Evolutionary conservation across 2,888 invertebrate species (phyloP).

Genomic region (Drosophila barbarae): DNA sequence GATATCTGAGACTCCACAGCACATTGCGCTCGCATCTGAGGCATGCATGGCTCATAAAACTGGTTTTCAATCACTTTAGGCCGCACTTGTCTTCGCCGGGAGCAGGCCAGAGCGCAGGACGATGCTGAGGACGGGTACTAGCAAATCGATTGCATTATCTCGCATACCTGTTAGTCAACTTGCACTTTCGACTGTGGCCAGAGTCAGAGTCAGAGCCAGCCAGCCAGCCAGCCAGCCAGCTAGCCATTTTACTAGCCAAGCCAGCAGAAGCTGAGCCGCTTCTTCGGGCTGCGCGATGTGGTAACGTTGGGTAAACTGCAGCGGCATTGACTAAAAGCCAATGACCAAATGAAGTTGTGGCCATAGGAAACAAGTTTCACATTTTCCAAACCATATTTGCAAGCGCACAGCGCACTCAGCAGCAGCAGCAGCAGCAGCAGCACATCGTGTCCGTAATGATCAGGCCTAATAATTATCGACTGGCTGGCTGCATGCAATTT

Average conservation of each 20-base stretch:
- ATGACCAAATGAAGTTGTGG: slow-evolving; percentile 66
- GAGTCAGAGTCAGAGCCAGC: slow-evolving; percentile 11
- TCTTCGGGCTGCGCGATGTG: slow-evolving; percentile 22
- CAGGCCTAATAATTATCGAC: slow-evolving; percentile 23
- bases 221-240: slow-evolving; percentile 4
- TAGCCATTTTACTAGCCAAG: slow-evolving; percentile 31
- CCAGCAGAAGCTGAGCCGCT: slow-evolving; percentile 16
- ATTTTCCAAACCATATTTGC: slow-evolving; percentile 40
- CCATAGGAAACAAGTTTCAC: slow-evolving; percentile 66
- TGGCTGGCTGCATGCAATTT: slow-evolving; percentile 28
- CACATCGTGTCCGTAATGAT: slow-evolving; percentile 15
- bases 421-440: background rate
- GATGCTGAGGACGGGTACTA: slow-evolving; percentile 8
- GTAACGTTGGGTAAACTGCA: slow-evolving; percentile 24
- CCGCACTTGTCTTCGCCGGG: slow-evolving; percentile 45
- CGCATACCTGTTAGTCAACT: slow-evolving; percentile 53
- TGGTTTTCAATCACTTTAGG: slow-evolving; percentile 57
- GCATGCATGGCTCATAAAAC: slow-evolving; percentile 50
- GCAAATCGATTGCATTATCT: slow-evolving; percentile 68
- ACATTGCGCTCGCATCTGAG: slow-evolving; percentile 14
- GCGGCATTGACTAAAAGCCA: slow-evolving; percentile 53
- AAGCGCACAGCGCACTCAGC: background rate
- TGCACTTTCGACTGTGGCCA: slow-evolving; percentile 59
- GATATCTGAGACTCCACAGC: slow-evolving; percentile 17
- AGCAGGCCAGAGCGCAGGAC: slow-evolving; percentile 15